Evolutionary conservation across 2,113 vertebrate species (phyloP).

Genomic region (Ibidorhyncha struthersii): DNA sequence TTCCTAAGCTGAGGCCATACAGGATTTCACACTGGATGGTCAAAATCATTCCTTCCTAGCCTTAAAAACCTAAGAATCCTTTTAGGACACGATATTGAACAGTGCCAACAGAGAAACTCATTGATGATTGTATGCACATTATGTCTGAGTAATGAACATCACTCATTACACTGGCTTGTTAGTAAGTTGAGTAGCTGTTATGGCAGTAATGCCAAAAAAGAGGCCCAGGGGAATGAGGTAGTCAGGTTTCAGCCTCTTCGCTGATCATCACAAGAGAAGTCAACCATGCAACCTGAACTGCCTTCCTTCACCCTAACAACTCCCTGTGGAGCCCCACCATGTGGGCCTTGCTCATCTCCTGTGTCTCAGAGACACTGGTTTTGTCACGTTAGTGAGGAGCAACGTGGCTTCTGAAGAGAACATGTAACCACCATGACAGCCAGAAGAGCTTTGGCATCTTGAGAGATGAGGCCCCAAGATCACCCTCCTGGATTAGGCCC

Average conservation of each 20-base stretch:
- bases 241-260: background rate
- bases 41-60: background rate
- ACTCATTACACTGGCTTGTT: background rate
- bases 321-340: background rate
- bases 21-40: background rate
- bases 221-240: background rate
- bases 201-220: background rate
- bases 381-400: background rate
- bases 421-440: fast-evolving
- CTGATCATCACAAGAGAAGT: background rate
- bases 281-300: background rate
- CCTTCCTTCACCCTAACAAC: background rate
- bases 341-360: background rate
- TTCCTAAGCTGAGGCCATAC: background rate
- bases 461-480: background rate
- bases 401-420: fast-evolving
- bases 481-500: background rate
- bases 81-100: background rate
- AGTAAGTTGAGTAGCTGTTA: background rate
- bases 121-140: background rate
- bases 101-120: background rate
- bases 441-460: background rate
- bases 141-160: background rate
- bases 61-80: background rate
- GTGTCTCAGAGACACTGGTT: background rate